Conservation (phyloP, 2,888 invertebrate species). For the Eueremaeus valkanovi region DNA sequence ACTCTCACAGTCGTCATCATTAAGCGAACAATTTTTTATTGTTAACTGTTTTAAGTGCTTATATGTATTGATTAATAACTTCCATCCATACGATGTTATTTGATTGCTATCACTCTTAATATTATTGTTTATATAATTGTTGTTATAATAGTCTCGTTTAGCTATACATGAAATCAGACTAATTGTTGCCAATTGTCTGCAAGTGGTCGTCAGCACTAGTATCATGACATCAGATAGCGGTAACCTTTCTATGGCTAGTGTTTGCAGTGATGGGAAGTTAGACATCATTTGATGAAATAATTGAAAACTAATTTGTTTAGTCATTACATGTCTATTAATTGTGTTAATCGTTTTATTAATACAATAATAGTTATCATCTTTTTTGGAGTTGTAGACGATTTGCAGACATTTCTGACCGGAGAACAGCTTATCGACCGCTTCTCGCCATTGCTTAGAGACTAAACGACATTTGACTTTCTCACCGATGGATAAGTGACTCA, state of each 20-base stretch:
- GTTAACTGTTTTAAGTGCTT: neutral
- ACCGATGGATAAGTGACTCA: conserved; percentile 2
- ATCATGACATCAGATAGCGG: neutral
- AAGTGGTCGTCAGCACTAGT: neutral
- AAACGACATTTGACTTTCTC: conserved; percentile 32
- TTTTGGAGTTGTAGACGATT: neutral
- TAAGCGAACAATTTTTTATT: neutral
- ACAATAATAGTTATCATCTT: neutral
- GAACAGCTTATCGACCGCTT: conserved; percentile 13
- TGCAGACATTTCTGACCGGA: neutral
- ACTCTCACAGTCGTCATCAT: neutral
- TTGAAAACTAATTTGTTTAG: neutral
- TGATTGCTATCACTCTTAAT: neutral
- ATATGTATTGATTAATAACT: neutral
- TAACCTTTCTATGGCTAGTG: neutral
- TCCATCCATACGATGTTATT: neutral
- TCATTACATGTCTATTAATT: neutral
- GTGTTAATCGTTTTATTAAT: neutral
- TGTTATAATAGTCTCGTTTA: neutral
- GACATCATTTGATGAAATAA: conserved; percentile 10
- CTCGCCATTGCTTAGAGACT: conserved; percentile 7
- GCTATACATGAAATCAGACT: neutral
- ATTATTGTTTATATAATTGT: neutral
- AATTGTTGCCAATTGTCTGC: neutral
- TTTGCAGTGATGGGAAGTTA: neutral